Base-by-base conservation (phyloP, 2,888 invertebrate species). In the Carterocephalus palaemon region DNA sequence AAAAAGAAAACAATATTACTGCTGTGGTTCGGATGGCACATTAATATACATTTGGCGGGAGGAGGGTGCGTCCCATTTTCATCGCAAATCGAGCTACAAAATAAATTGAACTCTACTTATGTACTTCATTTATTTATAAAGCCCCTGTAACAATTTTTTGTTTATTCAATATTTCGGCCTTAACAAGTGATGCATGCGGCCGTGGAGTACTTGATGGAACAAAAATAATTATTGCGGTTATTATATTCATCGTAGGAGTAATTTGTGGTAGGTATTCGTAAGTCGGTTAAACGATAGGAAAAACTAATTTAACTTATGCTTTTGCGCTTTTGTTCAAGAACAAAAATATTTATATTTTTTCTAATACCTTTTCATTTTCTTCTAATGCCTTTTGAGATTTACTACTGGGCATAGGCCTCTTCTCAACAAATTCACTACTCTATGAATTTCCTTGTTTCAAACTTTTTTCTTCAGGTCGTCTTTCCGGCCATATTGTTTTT, bases 1-100 rank as follows among this genome's bases (percentile, higher is more conserved):
- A 83, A 83, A 84, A 83, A 81, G 74, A 70, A 76, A 76, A 83
- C 76, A 75, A 76, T 81, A 82, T 81, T 76, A 79, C 73, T 67
- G 62, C 64, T 70, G 73, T 59, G 75, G 74, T 77, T 70, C 59
- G 72, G 72, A 70, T 62, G 69, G 65, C 72, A 75, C 81, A 83
- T 83, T 83, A 83, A 82, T 85, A 82, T 75, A 82, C 75, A 84
- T 85, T 85, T 83, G 72, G 76, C 57, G 52, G 60, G 60, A 62
- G 54, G 51, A 50, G 61, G 62, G 59, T 59, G 67, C 68, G 67
- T 64, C 67, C 62, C 63, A 67, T 70, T 81, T 73, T 75, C 70
- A 70, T 71, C 74, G 73, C 69, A 72, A 78, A 77, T 75, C 76
- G 70, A 72, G 67, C 70, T 62, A 70, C 70, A 69, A 76, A 79